phyloP scores from a whole-genome alignment of 2,113 vertebrate species.

The Salvelinus alpinus region DNA sequence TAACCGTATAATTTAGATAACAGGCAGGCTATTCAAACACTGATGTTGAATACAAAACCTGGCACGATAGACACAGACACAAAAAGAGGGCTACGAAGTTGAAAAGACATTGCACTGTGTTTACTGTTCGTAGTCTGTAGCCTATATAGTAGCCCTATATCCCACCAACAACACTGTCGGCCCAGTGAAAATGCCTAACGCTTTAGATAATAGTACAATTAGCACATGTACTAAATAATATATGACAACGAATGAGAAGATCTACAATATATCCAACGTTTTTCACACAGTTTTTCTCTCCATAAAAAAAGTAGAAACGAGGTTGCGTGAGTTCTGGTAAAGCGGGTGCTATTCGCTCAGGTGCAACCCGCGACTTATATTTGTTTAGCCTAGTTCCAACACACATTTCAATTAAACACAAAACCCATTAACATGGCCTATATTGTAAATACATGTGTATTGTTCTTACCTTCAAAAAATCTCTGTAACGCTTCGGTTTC shows the following conservation, averaged over 20 bases:
- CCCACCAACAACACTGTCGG: neutral
- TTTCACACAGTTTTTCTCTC: neutral
- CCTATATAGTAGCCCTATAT: neutral
- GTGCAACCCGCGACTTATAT: neutral
- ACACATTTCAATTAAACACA: neutral
- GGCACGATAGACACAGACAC: neutral
- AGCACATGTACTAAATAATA: neutral
- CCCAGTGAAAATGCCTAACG: neutral
- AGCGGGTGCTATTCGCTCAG: neutral
- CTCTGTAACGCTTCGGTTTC: slow-evolving; percentile 97
- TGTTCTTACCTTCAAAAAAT: slow-evolving; percentile 93
- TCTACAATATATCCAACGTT: neutral
- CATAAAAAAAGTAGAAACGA: neutral
- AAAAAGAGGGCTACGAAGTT: neutral
- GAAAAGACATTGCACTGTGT: no score
- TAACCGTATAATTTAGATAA: no score
- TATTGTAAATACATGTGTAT: neutral
- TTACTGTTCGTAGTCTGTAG: neutral
- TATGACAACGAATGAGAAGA: neutral
- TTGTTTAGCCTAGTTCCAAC: neutral
- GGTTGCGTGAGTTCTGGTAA: neutral
- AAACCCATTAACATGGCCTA: neutral
- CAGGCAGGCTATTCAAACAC: no score
- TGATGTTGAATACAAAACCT: no score
- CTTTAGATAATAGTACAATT: neutral